Percentiles rank a stretch among this genome's conserved stretches.
phyloP scores from a whole-genome alignment of 2,797 vertebrate genomes.

The Toxotes lorentzi region DNA sequence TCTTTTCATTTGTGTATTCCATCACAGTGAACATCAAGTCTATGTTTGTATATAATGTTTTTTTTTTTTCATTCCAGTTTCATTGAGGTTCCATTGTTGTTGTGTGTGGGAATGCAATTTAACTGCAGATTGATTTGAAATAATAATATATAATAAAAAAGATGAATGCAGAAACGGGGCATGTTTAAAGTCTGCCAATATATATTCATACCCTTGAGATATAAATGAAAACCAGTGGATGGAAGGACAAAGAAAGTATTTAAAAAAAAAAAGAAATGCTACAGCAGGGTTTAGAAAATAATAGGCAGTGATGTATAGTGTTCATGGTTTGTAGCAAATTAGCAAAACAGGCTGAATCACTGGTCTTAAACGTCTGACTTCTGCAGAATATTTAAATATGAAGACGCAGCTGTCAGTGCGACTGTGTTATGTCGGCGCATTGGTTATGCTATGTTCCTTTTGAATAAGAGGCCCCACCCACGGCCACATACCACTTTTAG shows the following conservation, averaged over 20 bases:
- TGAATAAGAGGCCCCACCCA: conserved; percentile 25
- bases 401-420: not conserved
- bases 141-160: not conserved
- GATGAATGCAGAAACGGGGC: not conserved
- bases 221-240: not conserved
- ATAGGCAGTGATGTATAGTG: not conserved
- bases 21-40: not conserved
- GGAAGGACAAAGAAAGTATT: not conserved
- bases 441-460: not conserved
- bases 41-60: not conserved
- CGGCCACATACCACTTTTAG: conserved; percentile 17
- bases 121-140: not conserved
- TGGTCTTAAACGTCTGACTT: not conserved
- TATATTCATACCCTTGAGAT: not conserved
- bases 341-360: not conserved
- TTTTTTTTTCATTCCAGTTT: not conserved
- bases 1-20: not conserved
- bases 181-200: not conserved
- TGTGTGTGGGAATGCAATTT: not conserved
- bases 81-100: not conserved
- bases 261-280: not conserved
- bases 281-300: not conserved
- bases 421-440: not conserved
- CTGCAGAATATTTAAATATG: not conserved
- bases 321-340: not conserved